Evolutionary conservation across 2,888 invertebrate genomes (phyloP), one percentile per base, ranked within the genome.

Genomic region (Anticlea derivata): DNA sequence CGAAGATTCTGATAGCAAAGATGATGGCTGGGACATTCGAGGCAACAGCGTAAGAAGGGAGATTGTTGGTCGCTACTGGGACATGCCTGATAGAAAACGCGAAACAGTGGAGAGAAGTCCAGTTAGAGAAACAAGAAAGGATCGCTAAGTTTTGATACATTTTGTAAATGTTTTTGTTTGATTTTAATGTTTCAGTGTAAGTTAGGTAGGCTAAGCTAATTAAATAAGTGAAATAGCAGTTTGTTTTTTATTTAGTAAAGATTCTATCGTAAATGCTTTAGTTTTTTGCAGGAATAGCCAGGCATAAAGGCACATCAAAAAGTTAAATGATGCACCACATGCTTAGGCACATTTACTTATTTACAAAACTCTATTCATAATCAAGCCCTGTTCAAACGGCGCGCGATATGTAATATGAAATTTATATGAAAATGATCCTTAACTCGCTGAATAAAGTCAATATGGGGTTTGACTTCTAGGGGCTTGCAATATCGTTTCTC

Each of bases 1-100:
- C 11, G 39, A 57, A 20, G 51, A 50, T 29, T 43, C 40, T 24
- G 47, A 5, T 29, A 45, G 20, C n/a, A 44, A 52, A 43, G 68
- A 63, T 46, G 70, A 75, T 27, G 70, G 58, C 23, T 76, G 74
- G 65, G 73, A 81, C 55, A 70, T 76, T 46, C 59, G 62, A 56
- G 55, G 65, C n/a, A 61, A 37, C 2, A 66, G 66, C 33, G 30
- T 60, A 24, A 50, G 61, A 47, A 54, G 51, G 13, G 67, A 66
- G 17, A 50, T 55, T 6, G 60, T 66, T 1, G 63, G 58, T 8
- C 61, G 73, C n/a, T 75, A 73, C 40, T 75, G 75, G 73, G 72
- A 78, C 20, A 63, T 58, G 7, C 60, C 68, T 38, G 50, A 62
- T 7, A 54, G 55, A 22, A 67, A 53, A 27, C 54, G 59, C 2